These are phyloP conservation scores for Trachelus iudaicus DNA, from an alignment of 2,888 invertebrate species.

Conservation along the genomic window DNA sequence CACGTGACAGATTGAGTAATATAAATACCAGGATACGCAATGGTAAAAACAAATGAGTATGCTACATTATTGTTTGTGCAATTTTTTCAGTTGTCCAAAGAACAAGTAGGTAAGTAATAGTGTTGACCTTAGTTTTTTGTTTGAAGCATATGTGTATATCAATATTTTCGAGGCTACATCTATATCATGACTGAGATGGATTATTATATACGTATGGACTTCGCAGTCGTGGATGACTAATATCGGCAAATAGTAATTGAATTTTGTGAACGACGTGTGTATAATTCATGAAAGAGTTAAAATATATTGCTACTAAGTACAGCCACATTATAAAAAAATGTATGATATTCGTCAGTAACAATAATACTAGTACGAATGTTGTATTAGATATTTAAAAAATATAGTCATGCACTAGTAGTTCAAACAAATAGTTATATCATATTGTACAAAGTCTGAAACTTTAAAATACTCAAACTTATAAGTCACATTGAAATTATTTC, in stretches of 20 bases:
- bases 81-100: not conserved
- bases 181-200: not conserved
- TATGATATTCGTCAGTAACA: too few relatives aligned
- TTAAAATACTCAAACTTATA: too few relatives aligned
- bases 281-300: not conserved
- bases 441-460: too few relatives aligned
- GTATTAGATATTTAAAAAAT: too few relatives aligned
- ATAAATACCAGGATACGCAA: not conserved
- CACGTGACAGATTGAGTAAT: not conserved
- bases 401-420: too few relatives aligned
- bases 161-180: not conserved
- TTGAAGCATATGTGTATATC: not conserved
- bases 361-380: too few relatives aligned
- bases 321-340: too few relatives aligned
- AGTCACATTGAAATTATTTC: not conserved
- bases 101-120: not conserved
- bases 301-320: too few relatives aligned
- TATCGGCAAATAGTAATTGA: not conserved
- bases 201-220: not conserved
- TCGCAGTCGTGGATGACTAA: not conserved
- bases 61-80: not conserved
- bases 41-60: not conserved
- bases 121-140: not conserved
- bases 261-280: not conserved
- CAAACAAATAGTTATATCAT: too few relatives aligned